These are phyloP conservation scores for Eutolmus rufibarbis DNA, from an alignment of 2,888 invertebrate genomes.

Conservation along the genomic window DNA sequence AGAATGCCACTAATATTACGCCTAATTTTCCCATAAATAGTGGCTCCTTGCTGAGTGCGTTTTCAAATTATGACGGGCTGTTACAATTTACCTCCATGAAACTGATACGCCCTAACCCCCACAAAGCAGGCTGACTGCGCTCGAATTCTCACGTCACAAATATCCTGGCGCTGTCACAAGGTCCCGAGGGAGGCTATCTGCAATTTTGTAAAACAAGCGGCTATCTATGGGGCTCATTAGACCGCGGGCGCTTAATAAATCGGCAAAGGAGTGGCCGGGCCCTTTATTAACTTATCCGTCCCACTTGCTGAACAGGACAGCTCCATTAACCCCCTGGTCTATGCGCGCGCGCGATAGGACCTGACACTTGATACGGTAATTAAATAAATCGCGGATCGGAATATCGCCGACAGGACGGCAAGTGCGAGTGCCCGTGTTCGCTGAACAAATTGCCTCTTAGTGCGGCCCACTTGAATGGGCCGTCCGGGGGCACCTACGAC, in stretches of 20 bases:
- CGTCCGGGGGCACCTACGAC: background rate
- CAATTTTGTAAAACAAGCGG: background rate
- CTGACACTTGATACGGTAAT: slow-evolving; percentile 27
- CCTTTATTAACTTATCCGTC: slow-evolving; percentile 26
- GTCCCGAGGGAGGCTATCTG: background rate
- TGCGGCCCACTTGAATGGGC: background rate
- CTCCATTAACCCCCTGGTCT: slow-evolving; percentile 40
- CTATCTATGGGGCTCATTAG: background rate
- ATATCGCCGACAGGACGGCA: slow-evolving; percentile 32
- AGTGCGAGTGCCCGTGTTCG: slow-evolving; percentile 8
- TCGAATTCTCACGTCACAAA: background rate
- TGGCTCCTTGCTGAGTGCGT: background rate
- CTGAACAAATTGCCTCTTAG: slow-evolving; percentile 31
- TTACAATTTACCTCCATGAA: background rate
- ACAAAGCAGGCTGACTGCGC: background rate
- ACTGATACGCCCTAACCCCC: background rate
- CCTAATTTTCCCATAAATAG: background rate
- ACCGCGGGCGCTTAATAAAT: background rate
- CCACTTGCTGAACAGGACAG: slow-evolving; percentile 22
- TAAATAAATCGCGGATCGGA: slow-evolving; percentile 28
- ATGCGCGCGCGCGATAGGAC: slow-evolving; percentile 10
- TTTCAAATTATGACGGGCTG: background rate
- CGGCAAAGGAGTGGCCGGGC: background rate
- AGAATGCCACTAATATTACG: background rate
- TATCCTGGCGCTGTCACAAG: background rate